A percentile compares a stretch with the other conserved stretches of the same genome.
Evolutionary conservation across 2,888 invertebrate genomes (phyloP).

Genomic region (Cosmopolites sordidus): DNA sequence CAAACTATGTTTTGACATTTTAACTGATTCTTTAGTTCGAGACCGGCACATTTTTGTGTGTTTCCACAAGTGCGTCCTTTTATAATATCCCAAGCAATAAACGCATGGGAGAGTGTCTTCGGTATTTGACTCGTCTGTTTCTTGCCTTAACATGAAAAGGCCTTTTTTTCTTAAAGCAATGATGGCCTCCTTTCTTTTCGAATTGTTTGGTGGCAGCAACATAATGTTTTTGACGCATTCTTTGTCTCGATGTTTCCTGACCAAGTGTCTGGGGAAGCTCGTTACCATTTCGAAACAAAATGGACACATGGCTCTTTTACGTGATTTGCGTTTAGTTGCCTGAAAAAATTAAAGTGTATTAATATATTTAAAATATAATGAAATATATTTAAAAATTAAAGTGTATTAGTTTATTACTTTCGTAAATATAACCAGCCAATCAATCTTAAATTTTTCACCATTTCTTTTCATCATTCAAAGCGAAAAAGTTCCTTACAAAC

Average conservation of each 20-base stretch:
- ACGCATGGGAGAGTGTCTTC: constrained; percentile 13
- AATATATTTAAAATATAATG: too few relatives aligned
- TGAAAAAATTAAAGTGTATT: neutral
- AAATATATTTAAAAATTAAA: too few relatives aligned
- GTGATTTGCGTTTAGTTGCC: too few relatives aligned
- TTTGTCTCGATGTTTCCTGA: neutral
- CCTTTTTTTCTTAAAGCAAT: neutral
- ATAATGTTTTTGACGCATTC: neutral
- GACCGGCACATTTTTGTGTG: constrained; percentile 26
- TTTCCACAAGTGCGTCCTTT: constrained; percentile 18
- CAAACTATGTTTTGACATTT: neutral
- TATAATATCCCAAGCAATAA: constrained; percentile 27
- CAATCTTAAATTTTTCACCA: too few relatives aligned
- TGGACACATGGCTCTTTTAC: too few relatives aligned
- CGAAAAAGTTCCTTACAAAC: too few relatives aligned
- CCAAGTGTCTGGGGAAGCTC: neutral
- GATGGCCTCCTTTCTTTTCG: neutral
- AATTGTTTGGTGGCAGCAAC: neutral
- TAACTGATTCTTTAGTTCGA: neutral
- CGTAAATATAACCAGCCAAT: too few relatives aligned
- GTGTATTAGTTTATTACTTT: too few relatives aligned
- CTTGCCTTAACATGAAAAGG: neutral
- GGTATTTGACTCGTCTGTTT: neutral
- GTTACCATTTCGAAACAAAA: neutral
- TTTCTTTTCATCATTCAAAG: too few relatives aligned